These are phyloP conservation scores for Osmerus mordax DNA, from an alignment of 2,113 vertebrate species.

Conservation along the genomic window DNA sequence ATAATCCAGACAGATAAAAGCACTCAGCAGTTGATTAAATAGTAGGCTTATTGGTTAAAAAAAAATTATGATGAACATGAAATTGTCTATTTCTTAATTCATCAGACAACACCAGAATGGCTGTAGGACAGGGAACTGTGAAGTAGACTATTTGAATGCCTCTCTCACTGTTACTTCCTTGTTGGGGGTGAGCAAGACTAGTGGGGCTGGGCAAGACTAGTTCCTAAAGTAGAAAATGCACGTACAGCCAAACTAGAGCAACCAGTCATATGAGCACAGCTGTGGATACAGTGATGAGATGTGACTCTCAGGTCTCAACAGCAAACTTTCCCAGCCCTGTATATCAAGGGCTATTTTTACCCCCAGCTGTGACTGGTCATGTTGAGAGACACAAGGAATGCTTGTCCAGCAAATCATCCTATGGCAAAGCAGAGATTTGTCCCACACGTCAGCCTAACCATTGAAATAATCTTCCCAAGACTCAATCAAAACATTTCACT, in stretches of 20 bases:
- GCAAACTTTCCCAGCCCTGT: conserved; percentile 73
- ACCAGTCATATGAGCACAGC: conserved; percentile 56
- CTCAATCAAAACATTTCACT: too few species aligned
- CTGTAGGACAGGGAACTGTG: not conserved
- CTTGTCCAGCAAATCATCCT: conserved; percentile 42
- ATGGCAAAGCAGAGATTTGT: conserved; percentile 4
- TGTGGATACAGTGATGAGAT: conserved; percentile 56
- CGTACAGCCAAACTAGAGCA: conserved; percentile 36
- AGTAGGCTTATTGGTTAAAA: not conserved
- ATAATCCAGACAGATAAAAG: not conserved
- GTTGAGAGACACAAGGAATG: conserved; percentile 48
- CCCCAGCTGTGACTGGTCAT: conserved; percentile 61
- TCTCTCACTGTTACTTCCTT: not conserved
- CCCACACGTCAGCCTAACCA: conserved; percentile 2
- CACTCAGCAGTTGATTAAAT: not conserved
- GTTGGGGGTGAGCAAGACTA: not conserved
- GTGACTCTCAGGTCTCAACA: conserved; percentile 67
- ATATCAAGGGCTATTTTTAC: conserved; percentile 71
- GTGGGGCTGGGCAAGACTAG: not conserved
- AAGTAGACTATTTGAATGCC: not conserved
- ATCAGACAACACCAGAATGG: too few species aligned
- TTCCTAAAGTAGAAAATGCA: conserved; percentile 28
- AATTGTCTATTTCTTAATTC: not conserved
- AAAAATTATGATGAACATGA: conserved; percentile 5
- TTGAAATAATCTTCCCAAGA: too few species aligned